Conservation (phyloP, 2,797 vertebrate species). For the Melanotaenia boesemani region DNA sequence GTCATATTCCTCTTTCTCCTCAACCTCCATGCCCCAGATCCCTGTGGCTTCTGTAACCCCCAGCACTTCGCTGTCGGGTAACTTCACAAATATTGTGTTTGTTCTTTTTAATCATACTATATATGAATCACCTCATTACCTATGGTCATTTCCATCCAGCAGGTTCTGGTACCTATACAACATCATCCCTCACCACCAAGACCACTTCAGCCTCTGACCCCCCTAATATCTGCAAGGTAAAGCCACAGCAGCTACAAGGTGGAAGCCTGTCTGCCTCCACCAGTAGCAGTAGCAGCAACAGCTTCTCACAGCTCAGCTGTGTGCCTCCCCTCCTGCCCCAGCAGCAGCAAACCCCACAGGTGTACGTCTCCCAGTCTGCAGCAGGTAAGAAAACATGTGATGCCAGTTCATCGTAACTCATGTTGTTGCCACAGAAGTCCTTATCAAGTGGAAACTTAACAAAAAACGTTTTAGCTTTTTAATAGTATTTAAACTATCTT, state of each 20-base stretch:
- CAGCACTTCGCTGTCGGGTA: conserved; percentile 95
- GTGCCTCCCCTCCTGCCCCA: conserved; percentile 94
- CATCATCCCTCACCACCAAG: conserved; percentile 96
- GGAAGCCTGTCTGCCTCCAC: conserved; percentile 85
- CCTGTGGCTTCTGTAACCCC: conserved; percentile 98
- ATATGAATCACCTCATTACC: no score
- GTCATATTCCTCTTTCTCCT: conserved; percentile 95
- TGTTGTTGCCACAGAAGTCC: neutral
- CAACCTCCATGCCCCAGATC: conserved; percentile 94
- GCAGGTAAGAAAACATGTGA: conserved; percentile 85
- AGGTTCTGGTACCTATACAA: conserved; percentile 96
- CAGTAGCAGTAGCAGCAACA: conserved; percentile 77
- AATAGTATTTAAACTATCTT: conserved; percentile 7
- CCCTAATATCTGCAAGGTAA: conserved; percentile 99
- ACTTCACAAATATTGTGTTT: neutral
- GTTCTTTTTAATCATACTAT: neutral
- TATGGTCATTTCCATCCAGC: conserved; percentile 14
- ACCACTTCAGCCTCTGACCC: conserved; percentile 96
- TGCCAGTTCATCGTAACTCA: neutral
- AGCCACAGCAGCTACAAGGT: conserved; percentile 96
- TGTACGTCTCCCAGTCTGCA: conserved; percentile 98
- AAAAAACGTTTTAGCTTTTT: no score
- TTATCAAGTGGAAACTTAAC: neutral
- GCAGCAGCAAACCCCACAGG: conserved; percentile 95
- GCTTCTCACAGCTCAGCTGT: conserved; percentile 96